Base-by-base conservation (phyloP, 2,888 invertebrate species). In the Cantharis nigra region DNA sequence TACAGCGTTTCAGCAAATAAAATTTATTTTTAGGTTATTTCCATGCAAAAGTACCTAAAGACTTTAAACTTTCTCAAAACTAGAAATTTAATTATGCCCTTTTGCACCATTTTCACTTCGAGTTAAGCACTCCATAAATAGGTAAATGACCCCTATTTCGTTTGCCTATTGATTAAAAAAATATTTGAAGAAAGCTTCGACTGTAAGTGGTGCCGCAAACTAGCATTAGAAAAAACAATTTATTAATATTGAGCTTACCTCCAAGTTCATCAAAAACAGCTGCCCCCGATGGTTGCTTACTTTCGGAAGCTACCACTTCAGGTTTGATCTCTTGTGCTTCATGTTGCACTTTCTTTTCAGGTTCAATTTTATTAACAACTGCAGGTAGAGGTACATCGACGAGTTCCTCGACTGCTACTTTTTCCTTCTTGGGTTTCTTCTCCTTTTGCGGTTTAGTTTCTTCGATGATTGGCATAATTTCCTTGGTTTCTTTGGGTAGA, bases 241-340 rank as follows among this genome's bases (percentile, higher is more conserved):
- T 3, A 64, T 2, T 69, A 62, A 26, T 16, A 16, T 26, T 26
- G 9, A 62, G 71, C 30, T 87, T 88, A 91, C 92, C 92, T 86
- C 91, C 91, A 78, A 92, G 85, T 87, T 92, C 92, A 85, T 92
- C 92, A 83, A 92, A 92, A 72, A 88, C 91, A 76, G 90, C 87
- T 80, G 85, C 87, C 73, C 83, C 84, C 75, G 84, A 81, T 63
- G 80, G 77, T 72, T 72, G 69, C 9, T 67, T 30, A 20, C 71
- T 71, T 69, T 73, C 75, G 16, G 69, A 20, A 16, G 82, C 82
- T 73, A 74, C 82, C 72, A 85, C 86, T 10, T 84, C 85, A 75
- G 86, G 83, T 69, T 70, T 75, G 83, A 82, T 71, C 83, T 81
- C 77, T 33, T 72, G 30, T 16, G 75, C 74, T 72, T 80, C 26